Percentiles rank a stretch among this genome's conserved stretches.
Evolutionary conservation across 2,888 invertebrate genomes (phyloP).

Genomic region (Trypoxylon attenuatum): DNA sequence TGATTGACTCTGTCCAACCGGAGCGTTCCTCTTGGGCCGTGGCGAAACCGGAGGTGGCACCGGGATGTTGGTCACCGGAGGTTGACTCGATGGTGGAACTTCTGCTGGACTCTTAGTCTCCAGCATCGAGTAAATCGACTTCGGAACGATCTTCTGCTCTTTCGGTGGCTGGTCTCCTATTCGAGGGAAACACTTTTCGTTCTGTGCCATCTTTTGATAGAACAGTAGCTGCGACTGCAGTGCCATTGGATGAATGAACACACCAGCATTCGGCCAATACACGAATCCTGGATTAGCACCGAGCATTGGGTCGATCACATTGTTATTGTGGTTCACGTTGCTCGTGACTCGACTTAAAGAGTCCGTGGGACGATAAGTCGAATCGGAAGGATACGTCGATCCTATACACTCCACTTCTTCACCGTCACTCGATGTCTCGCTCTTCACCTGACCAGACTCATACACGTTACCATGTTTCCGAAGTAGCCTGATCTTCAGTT

Average conservation of each 20-base stretch:
- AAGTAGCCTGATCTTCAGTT: slow-evolving; percentile 80
- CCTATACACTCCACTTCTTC: slow-evolving; percentile 76
- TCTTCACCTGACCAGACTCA: slow-evolving; percentile 78
- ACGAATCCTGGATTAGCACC: slow-evolving; percentile 76
- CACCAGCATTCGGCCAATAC: slow-evolving; percentile 83
- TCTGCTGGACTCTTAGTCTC: slow-evolving; percentile 58
- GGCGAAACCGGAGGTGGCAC: slow-evolving; percentile 58
- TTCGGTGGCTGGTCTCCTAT: slow-evolving; percentile 50
- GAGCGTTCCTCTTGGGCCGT: slow-evolving; percentile 75
- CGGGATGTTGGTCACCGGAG: slow-evolving; percentile 49
- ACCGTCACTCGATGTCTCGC: slow-evolving; percentile 77
- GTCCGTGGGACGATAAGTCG: slow-evolving; percentile 27
- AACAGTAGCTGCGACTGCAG: slow-evolving; percentile 83
- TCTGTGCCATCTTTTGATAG: slow-evolving; percentile 84
- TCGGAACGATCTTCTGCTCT: slow-evolving; percentile 72
- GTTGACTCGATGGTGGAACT: slow-evolving; percentile 55
- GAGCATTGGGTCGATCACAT: slow-evolving; percentile 75
- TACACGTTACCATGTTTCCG: slow-evolving; percentile 81
- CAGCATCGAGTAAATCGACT: slow-evolving; percentile 71
- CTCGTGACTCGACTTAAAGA: slow-evolving; percentile 49
- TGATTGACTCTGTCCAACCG: slow-evolving; percentile 63
- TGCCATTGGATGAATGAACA: slow-evolving; percentile 85
- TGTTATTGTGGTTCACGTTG: slow-evolving; percentile 67
- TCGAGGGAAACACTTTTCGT: slow-evolving; percentile 66
- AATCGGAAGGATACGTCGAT: slow-evolving; percentile 50